These are phyloP conservation scores for Vireo altiloquus DNA, from an alignment of 2,113 vertebrate species.

Conservation along the genomic window DNA sequence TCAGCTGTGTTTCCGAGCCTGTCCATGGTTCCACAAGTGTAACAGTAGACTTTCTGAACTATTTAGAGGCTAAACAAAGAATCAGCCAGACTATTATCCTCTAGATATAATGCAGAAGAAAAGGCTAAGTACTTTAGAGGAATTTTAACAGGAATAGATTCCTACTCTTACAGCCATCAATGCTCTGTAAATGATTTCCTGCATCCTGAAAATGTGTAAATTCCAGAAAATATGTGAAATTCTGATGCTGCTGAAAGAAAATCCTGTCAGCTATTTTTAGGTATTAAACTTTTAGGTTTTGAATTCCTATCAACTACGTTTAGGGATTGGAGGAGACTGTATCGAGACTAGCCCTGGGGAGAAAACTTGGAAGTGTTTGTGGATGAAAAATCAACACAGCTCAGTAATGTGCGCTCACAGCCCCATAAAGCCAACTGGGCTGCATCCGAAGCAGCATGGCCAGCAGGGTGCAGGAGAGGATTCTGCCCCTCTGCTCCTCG, in stretches of 20 bases:
- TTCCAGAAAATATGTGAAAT: not conserved
- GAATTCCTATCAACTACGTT: not conserved
- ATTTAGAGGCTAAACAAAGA: not conserved
- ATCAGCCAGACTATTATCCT: not conserved
- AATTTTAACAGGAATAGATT: not conserved
- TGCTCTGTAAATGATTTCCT: not conserved
- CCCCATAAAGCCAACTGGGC: not conserved
- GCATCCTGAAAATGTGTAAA: not conserved
- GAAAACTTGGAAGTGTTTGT: not conserved
- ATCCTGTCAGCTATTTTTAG: not conserved
- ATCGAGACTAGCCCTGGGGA: fast-evolving
- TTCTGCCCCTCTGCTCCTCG: not conserved
- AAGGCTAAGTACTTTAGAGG: not conserved
- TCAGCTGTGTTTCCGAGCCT: not conserved
- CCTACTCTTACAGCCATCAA: not conserved
- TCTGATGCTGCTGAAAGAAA: not conserved
- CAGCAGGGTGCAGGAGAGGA: not conserved
- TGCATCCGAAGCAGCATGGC: not conserved
- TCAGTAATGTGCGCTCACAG: not conserved
- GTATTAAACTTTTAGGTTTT: not conserved
- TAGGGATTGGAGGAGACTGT: not conserved
- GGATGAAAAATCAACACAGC: not conserved
- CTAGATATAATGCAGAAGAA: not conserved
- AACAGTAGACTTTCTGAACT: not conserved
- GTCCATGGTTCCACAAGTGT: not conserved